Base-by-base conservation (phyloP, 1,140 invertebrate species). In the Schlechtendalia chinensis region DNA sequence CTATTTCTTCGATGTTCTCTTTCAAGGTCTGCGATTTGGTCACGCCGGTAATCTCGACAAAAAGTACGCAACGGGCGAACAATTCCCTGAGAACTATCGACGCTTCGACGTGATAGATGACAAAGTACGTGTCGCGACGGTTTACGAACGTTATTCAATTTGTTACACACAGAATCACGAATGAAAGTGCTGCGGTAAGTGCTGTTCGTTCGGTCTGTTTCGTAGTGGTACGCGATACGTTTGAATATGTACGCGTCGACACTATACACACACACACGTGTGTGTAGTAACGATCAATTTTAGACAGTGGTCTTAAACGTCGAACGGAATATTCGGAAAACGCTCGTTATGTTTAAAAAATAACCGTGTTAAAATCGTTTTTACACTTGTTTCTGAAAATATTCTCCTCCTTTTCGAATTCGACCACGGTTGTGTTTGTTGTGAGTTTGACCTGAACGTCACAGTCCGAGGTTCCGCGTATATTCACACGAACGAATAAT, bases 11-110 rank as follows among this genome's bases (percentile, higher is more conserved):
- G 3, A 14, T n/a, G 45, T 77, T 77, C 59, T 58, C 74, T 45
- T 77, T 77, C 74, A 77, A 77, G 74, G 74, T 59, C 32, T 22
- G n/a, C 5, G 53, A 32, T 56, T 74, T 56, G 32, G 74, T 77
- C 74, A 77, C 74, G 74, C 74, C 59, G 24, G 22, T 39, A 77
- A 58, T 77, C 59, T 58, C 10, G 74, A 27, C 10, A 69, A 4
- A 45, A 77, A 77, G 59, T n/a, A 58, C 56, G 71, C 56, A 39
- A 22, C 29, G 27, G 53, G 71, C 32, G 71, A 56, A 74, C 12
- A 74, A 19, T 74, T 74, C n/a, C 71, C 54, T 56, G 53, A 29
- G 71, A 74, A 74, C 53, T 74, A 22, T 74, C n/a, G n/a, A 47
- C 6, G 53, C 47, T 22, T 45, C n/a, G 8, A 6, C 65, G 65